phyloP scores from a whole-genome alignment of 2,888 invertebrate species.

The Andrena fulva region DNA sequence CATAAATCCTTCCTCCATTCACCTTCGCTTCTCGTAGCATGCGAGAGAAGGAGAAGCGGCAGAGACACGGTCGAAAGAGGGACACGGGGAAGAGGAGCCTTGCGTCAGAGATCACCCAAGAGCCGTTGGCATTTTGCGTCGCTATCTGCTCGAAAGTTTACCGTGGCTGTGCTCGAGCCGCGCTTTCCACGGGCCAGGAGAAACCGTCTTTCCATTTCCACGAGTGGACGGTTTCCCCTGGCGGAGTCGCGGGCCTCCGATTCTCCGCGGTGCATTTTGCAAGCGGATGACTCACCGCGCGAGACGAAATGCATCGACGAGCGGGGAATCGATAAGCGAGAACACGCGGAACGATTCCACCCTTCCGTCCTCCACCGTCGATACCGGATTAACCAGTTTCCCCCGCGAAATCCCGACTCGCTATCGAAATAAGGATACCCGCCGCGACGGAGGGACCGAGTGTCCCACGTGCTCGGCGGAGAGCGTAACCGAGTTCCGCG shows the following conservation, averaged over 20 bases:
- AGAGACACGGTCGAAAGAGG: slow-evolving; percentile 39
- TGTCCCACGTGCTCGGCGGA: background rate
- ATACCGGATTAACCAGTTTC: slow-evolving; percentile 57
- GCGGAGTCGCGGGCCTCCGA: slow-evolving; percentile 7
- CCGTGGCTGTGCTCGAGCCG: slow-evolving; percentile 57
- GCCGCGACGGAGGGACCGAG: slow-evolving; percentile 3
- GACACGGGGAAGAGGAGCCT: slow-evolving; percentile 39
- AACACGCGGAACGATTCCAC: slow-evolving; percentile 36
- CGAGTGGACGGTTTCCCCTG: slow-evolving; percentile 29
- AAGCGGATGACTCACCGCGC: slow-evolving; percentile 51
- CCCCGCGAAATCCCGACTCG: slow-evolving; percentile 21
- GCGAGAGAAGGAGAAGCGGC: slow-evolving; percentile 28
- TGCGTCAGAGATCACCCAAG: slow-evolving; percentile 75
- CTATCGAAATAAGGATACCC: slow-evolving; percentile 21
- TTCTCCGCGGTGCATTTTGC: slow-evolving; percentile 45
- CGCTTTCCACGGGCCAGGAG: slow-evolving; percentile 41
- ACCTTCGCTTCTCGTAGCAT: slow-evolving; percentile 22
- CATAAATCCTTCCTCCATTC: background rate
- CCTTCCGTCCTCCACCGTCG: slow-evolving; percentile 3
- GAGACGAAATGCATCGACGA: slow-evolving; percentile 34
- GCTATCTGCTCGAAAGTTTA: slow-evolving; percentile 70
- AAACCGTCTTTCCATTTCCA: slow-evolving; percentile 56
- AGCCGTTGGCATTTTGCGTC: slow-evolving; percentile 76
- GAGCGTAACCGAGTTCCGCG: slow-evolving; percentile 24
- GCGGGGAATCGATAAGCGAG: slow-evolving; percentile 35